Evolutionary conservation across 1,140 invertebrate species (phyloP), one percentile per base, ranked within the genome.

Genomic region (Drosophila nasuta): DNA sequence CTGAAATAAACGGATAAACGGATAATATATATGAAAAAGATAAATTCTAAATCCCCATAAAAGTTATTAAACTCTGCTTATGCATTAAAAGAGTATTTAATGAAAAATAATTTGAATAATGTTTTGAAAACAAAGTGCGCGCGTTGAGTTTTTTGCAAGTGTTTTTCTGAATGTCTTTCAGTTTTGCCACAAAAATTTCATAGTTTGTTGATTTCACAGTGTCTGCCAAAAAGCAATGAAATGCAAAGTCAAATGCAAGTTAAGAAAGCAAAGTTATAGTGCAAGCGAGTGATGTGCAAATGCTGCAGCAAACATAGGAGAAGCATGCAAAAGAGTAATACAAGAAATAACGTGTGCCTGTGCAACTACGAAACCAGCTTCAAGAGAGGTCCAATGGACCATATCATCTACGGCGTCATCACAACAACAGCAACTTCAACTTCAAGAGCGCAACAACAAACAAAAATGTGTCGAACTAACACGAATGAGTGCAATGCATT

Each of bases 401-500:
- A 46, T 35, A 25, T 17, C 59, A 43, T 46, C 52, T 43, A 28
- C 74, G 33, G 35, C 59, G 35, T 43, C 13, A 52, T 15, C 54
- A 51, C 49, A 67, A 43, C 71, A 56, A 58, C 46, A 70, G 57
- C 79, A 59, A 51, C 51, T 41, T 43, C 58, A 54, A 25, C 75
- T 59, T 52, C 79, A 78, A 81, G 71, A 87, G 51, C 82, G 77
- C 83, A 64, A 79, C 73, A 70, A 65, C 54, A 28, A 30, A 56
- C 11, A 76, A 76, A 60, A 64, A 90, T 90, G 86, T 89, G 78
- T 85, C 81, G 81, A 90, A 90, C 86, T 89, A 81, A 89, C 85
- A 89, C 85, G 86, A 89, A 90, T 89, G 85, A 89, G 89, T 90
- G 81, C 85, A 81, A 90, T 76, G 81, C 82, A 92, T 92, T 92